Percentiles rank a stretch among this genome's conserved stretches.
phyloP scores from a whole-genome alignment of 1,140 invertebrate species.

The Caenorhabditis brenneri region DNA sequence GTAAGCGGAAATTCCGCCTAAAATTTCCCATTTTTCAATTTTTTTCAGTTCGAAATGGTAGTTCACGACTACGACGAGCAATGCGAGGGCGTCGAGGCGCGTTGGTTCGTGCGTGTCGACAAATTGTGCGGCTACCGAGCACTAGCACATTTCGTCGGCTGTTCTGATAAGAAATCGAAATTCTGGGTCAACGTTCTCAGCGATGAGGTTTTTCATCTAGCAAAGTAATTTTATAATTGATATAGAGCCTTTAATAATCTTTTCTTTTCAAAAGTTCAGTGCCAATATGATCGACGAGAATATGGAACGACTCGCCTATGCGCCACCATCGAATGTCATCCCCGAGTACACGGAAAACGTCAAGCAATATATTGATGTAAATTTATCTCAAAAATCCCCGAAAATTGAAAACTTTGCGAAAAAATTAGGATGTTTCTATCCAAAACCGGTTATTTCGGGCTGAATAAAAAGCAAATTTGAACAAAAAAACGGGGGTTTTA shows the following conservation, averaged over 20 bases:
- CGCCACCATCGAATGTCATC: not conserved
- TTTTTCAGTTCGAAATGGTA: not conserved
- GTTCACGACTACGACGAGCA: not conserved
- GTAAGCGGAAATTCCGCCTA: not conserved
- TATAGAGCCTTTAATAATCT: too few relatives aligned
- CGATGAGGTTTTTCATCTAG: constrained; percentile 49
- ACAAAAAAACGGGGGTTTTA: too few relatives aligned
- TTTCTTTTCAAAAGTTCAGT: not conserved
- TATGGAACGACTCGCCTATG: too few relatives aligned
- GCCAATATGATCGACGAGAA: too few relatives aligned
- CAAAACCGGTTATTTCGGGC: too few relatives aligned
- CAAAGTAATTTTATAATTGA: not conserved
- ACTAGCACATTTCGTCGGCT: constrained; percentile 50
- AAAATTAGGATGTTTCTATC: too few relatives aligned
- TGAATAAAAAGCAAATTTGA: too few relatives aligned
- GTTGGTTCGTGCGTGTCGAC: not conserved
- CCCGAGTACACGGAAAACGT: too few relatives aligned
- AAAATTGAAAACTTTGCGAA: too few relatives aligned
- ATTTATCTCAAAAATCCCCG: too few relatives aligned
- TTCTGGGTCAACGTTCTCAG: constrained; percentile 59
- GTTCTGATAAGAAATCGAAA: constrained; percentile 44
- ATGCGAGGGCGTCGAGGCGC: not conserved
- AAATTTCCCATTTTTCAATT: not conserved
- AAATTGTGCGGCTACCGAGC: constrained; percentile 56
- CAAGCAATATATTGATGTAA: too few relatives aligned